Evolutionary conservation across 2,888 invertebrate species (phyloP).

Genomic region (Galerucella calmariensis): DNA sequence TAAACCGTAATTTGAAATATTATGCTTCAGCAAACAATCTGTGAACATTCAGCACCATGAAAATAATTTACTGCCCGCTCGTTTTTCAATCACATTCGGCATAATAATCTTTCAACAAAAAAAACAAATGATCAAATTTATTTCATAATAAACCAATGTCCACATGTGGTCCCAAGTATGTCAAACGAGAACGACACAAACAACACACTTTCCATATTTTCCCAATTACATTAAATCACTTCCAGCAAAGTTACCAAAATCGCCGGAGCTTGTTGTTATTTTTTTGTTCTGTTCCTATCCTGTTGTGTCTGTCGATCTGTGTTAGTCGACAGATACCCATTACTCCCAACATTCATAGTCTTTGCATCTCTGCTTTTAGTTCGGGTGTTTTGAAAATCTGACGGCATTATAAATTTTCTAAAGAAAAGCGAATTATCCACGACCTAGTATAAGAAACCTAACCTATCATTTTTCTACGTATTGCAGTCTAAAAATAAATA

Average conservation of each 20-base stretch:
- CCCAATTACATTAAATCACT: conserved; percentile 58
- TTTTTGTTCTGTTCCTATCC: conserved; percentile 24
- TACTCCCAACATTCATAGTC: conserved; percentile 53
- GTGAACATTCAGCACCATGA: not conserved
- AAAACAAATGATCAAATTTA: conserved; percentile 23
- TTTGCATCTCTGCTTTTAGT: conserved; percentile 37
- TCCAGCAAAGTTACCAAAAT: conserved; percentile 53
- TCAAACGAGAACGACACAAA: conserved; percentile 49
- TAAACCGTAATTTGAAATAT: not conserved
- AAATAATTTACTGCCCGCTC: not conserved
- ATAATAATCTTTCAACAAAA: conserved; percentile 6
- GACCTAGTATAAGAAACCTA: no score
- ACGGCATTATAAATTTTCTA: no score
- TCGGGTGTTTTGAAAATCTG: not conserved
- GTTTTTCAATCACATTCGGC: conserved; percentile 3
- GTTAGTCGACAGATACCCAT: conserved; percentile 49
- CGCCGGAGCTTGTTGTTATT: conserved; percentile 35
- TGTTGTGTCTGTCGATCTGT: conserved; percentile 45
- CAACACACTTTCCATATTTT: conserved; percentile 61
- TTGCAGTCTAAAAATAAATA: no score
- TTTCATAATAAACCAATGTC: conserved; percentile 25
- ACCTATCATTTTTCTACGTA: no score
- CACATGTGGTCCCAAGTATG: conserved; percentile 27
- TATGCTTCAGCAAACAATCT: not conserved
- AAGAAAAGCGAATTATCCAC: no score